A percentile compares a stretch with the other conserved stretches of the same genome.
phyloP scores from a whole-genome alignment of 2,113 vertebrate genomes.

The Gymnarchus niloticus region DNA sequence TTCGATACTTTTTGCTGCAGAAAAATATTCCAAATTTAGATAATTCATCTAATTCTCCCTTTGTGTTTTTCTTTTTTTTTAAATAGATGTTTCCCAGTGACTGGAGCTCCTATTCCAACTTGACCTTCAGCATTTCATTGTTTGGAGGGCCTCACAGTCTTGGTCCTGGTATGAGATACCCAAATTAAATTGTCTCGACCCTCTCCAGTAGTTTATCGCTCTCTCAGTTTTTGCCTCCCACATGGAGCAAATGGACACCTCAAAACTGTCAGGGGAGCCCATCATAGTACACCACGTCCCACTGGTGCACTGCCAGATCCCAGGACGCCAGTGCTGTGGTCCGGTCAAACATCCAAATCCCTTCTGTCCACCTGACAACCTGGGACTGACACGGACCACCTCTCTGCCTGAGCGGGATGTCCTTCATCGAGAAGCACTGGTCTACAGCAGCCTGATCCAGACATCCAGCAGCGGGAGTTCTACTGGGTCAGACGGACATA shows the following conservation, averaged over 20 bases:
- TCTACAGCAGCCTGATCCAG: constrained; percentile 81
- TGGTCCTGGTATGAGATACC: constrained; percentile 22
- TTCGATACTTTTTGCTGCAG: neutral
- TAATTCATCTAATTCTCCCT: neutral
- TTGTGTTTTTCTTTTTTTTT: constrained; percentile 23
- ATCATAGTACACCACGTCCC: constrained; percentile 97
- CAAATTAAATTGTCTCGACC: constrained; percentile 26
- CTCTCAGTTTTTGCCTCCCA: neutral
- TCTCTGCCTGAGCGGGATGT: constrained; percentile 77
- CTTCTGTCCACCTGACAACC: constrained; percentile 75
- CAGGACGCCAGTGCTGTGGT: constrained; percentile 67
- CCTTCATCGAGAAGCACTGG: constrained; percentile 77
- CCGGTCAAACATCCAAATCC: constrained; percentile 70
- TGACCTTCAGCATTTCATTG: neutral
- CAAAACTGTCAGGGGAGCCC: constrained; percentile 87
- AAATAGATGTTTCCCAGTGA: constrained; percentile 14
- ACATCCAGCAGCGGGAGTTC: constrained; percentile 57
- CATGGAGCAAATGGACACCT: constrained; percentile 76
- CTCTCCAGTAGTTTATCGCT: neutral
- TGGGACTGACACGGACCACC: constrained; percentile 70
- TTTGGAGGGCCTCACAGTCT: constrained; percentile 22
- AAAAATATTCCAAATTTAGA: neutral
- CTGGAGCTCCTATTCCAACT: neutral
- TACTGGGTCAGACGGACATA: constrained; percentile 31
- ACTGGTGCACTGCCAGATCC: constrained; percentile 92